Base-by-base conservation (phyloP, 2,113 vertebrate genomes). In the Cyanoramphus novaezelandiae region DNA sequence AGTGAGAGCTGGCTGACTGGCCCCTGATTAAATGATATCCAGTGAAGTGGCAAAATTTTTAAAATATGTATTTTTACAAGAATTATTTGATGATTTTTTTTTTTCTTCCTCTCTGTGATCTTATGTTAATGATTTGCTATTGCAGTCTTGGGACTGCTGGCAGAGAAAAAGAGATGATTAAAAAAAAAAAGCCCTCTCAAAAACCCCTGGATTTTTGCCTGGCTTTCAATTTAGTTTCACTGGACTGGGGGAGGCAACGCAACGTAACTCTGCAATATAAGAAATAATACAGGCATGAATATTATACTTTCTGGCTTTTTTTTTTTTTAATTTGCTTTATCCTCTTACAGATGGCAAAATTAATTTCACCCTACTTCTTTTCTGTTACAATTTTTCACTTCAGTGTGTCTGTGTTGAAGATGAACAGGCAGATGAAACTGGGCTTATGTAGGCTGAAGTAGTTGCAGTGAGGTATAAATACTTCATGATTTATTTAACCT, bases 401-500 rank as follows among this genome's bases (percentile, higher is more conserved):
- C 37, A 49, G 3, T 27, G 28, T 82, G 24, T 47, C 50, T 81
- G 0, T 78, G 90, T 92, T 75, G 43, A 78, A 83, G 86, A 86
- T 3, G 5, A 93, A 39, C 25, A 63, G 35, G 50, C 3, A 1
- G 33, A 31, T 55, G 50, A 85, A 49, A n/a, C 59, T 14, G 46
- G 44, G 17, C 7, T 88, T 78, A 67, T 4, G 4, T 47, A 90
- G 82, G 55, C 76, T 81, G 86, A 88, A 65, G 80, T 60, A 33
- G 68, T 18, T 93, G 83, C 62, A 75, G 33, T 37, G 55, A 86
- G 62, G 50, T 92, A 63, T 92, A 83, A 96, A 90, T 78, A 86
- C 72, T 86, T 88, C 8, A 70, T 93, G 80, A 95, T 96, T 96
- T 95, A 96, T 95, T 95, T 96, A 90, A 90, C 79, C 86, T 88